These are phyloP conservation scores for Melangyna quadrimaculata DNA, from an alignment of 2,888 invertebrate species.

Conservation along the genomic window DNA sequence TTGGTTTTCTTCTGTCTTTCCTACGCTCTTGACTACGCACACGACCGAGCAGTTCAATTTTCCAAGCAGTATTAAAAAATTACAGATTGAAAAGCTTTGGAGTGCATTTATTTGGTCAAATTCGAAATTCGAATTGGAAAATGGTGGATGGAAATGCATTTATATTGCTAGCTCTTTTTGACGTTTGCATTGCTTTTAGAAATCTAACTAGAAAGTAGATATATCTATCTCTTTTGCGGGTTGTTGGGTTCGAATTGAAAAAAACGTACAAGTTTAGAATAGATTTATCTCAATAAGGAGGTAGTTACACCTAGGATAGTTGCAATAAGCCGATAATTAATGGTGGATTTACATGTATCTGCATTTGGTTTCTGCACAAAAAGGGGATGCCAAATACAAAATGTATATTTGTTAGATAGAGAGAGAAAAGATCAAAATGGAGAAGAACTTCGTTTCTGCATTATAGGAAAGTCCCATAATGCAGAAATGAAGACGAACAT, in stretches of 20 bases:
- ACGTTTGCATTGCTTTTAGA: background rate
- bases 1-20: slow-evolving; percentile 48
- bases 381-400: too few relatives aligned
- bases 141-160: slow-evolving; percentile 47
- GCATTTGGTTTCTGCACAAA: too few relatives aligned
- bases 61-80: slow-evolving; percentile 65
- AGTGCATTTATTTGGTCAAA: slow-evolving; percentile 40
- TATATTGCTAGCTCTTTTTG: slow-evolving; percentile 24
- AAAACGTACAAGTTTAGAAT: background rate
- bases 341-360: too few relatives aligned
- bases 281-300: background rate
- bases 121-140: slow-evolving; percentile 51
- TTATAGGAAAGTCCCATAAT: too few relatives aligned
- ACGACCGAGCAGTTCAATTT: slow-evolving; percentile 68
- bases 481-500: too few relatives aligned
- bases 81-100: slow-evolving; percentile 34
- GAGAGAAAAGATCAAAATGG: too few relatives aligned
- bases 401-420: too few relatives aligned
- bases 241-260: background rate
- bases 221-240: background rate
- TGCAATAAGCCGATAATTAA: too few relatives aligned
- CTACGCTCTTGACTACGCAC: slow-evolving; percentile 54
- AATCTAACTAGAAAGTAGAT: background rate
- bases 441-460: too few relatives aligned
- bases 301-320: background rate